Percentiles rank a stretch among this genome's conserved stretches.
Conservation (phyloP, 1,140 invertebrate genomes). For the Lordiphosa collinella region DNA sequence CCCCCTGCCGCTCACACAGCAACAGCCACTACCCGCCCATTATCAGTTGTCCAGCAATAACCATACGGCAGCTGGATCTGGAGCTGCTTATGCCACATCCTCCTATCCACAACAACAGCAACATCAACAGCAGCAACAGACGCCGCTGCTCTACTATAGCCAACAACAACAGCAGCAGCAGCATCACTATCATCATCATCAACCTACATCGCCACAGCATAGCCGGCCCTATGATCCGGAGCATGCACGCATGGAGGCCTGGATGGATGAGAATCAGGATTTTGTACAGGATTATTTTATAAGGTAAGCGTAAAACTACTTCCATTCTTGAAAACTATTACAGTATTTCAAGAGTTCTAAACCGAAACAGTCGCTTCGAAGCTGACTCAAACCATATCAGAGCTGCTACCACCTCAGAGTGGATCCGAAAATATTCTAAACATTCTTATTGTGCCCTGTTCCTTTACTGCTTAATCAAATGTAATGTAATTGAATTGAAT, state of each 20-base stretch:
- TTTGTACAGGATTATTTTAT: conserved; percentile 97
- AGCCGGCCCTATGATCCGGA: conserved; percentile 88
- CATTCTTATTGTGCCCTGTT: no score
- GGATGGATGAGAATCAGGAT: conserved; percentile 97
- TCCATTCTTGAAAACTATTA: no score
- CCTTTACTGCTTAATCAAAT: no score
- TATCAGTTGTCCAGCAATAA: conserved; percentile 47
- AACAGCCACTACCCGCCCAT: conserved; percentile 60
- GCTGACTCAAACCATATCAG: no score
- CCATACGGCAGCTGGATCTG: conserved; percentile 8
- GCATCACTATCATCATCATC: conserved; percentile 54
- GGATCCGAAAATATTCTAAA: no score
- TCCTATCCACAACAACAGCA: conserved; percentile 17
- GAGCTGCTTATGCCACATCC: conserved; percentile 47
- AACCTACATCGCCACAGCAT: conserved; percentile 79
- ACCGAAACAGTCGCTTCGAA: no score
- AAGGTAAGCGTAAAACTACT: no score
- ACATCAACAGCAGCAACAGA: conserved; percentile 8
- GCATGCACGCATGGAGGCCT: conserved; percentile 92
- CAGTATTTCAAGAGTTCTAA: no score
- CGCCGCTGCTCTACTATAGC: conserved; percentile 6
- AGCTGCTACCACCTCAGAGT: no score
- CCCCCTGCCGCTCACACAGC: conserved; percentile 79
- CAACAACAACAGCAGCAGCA: conserved; percentile 52
- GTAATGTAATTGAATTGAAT: no score